These are phyloP conservation scores for Arothron firmamentum DNA, from an alignment of 2,113 vertebrate species.

Conservation along the genomic window DNA sequence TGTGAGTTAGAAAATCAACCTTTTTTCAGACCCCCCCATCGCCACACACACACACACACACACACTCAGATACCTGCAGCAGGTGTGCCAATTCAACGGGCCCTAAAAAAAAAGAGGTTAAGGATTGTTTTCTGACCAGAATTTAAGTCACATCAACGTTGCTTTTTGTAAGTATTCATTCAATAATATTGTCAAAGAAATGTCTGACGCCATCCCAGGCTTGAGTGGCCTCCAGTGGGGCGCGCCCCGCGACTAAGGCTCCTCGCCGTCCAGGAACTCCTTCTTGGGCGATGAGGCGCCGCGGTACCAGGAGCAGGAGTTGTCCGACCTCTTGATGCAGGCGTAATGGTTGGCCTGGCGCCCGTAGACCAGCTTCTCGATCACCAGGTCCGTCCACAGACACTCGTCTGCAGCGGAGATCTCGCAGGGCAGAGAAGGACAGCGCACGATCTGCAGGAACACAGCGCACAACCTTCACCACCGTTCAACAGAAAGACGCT, in stretches of 20 bases:
- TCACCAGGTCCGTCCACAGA: conserved; percentile 98
- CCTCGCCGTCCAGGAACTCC: conserved; percentile 94
- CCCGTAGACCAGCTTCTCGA: conserved; percentile 93
- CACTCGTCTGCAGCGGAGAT: conserved; percentile 90
- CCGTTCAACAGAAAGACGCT: no score
- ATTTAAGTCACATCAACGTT: neutral
- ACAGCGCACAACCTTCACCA: no score
- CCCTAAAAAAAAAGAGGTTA: conserved; percentile 2
- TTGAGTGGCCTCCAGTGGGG: conserved; percentile 44
- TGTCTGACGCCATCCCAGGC: conserved; percentile 21
- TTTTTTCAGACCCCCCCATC: neutral
- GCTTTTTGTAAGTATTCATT: no score
- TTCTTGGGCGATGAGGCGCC: conserved; percentile 92
- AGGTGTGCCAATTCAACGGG: no score
- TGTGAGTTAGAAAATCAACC: no score
- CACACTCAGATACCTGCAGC: no score
- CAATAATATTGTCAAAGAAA: neutral
- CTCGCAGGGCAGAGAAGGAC: conserved; percentile 88
- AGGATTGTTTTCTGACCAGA: conserved; percentile 51
- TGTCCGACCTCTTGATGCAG: conserved; percentile 92
- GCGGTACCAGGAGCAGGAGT: conserved; percentile 96
- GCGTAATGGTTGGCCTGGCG: conserved; percentile 96
- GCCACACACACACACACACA: conserved; percentile 7
- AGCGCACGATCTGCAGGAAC: conserved; percentile 85
- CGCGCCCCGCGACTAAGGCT: conserved; percentile 79